Evolutionary conservation across 2,797 vertebrate species (phyloP).

Genomic region (Scomberomorus guttatus): DNA sequence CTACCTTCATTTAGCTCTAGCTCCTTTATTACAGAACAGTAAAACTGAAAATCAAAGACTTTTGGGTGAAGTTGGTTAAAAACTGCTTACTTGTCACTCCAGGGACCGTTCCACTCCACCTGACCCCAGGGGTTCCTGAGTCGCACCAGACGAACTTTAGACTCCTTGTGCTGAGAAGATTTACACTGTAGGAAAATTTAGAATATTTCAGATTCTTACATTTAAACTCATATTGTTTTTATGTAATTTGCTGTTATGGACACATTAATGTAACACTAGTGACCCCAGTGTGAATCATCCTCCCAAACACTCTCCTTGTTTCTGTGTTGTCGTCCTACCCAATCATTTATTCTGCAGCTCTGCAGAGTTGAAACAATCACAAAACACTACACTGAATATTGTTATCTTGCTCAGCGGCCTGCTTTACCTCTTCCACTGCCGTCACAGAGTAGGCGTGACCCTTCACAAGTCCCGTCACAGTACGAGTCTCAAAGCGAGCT

Average conservation of each 20-base stretch:
- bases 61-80: background rate
- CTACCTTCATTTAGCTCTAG: background rate
- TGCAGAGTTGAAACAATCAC: background rate
- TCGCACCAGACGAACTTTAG: constrained; percentile 88
- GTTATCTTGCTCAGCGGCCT: background rate
- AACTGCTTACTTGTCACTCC: constrained; percentile 86
- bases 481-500: constrained; percentile 93
- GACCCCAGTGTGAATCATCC: background rate
- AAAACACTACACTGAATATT: background rate
- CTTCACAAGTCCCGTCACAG: constrained; percentile 93
- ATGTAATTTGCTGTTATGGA: background rate
- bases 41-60: background rate
- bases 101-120: constrained; percentile 95
- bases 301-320: too few relatives aligned
- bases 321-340: too few relatives aligned
- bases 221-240: background rate
- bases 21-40: background rate
- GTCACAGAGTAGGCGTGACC: constrained; percentile 98
- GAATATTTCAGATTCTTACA: background rate
- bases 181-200: constrained; percentile 73
- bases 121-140: constrained; percentile 98
- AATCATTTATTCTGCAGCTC: background rate
- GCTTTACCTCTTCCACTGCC: constrained; percentile 92
- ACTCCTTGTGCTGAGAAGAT: constrained; percentile 79
- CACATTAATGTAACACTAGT: background rate